Evolutionary conservation across 30 jellyfish, hydroid and myxozoan genomes (phyloP), one percentile per base, ranked within the genome.

Genomic region (Cassiopea xamachana): DNA sequence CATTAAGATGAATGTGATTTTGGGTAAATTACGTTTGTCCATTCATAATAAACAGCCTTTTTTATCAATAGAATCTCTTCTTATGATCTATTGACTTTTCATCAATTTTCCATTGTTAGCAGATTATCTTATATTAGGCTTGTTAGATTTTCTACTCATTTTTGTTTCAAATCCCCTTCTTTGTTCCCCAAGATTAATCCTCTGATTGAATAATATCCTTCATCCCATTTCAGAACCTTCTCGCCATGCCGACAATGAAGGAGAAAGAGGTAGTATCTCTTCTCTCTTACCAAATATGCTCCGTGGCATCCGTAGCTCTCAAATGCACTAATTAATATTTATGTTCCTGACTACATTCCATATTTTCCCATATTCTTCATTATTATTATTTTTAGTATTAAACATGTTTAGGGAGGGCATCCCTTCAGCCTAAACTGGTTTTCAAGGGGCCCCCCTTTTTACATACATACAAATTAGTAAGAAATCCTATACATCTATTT

Each of bases 171-270:
- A 80, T 79, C 64, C 92, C 43, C 49, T 43, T 27, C 75, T 76
- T 76, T 76, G 43, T 17, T 50, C 68, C 70, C 87, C 93, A 17
- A 49, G 48, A 19, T 50, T 8, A 76, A 76, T 68, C 87, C 76
- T 2, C 55, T 85, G 73, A 75, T 48, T 44, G 80, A 82, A 43
- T 83, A 83, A 83, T 27, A 50, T 74, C 78, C 49, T 77, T 70
- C 62, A 73, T 87, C 87, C 49, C 70, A 15, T 82, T 92, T 46
- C 92, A 96, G 98, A 88, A 86, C 55, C 92, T 96, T 48, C 96
- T 96, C 13, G 97, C 99, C 18, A 96, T 96, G 97, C 98, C 99
- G 82, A 96, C 99, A 6, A 92, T 92, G 97, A 96, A 93, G 76
- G 99, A 96, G 89, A 84, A 94, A 75, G 99, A 96, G 98, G 98